phyloP scores from a whole-genome alignment of 2,888 invertebrate species.

The Sphecodes monilicornis region DNA sequence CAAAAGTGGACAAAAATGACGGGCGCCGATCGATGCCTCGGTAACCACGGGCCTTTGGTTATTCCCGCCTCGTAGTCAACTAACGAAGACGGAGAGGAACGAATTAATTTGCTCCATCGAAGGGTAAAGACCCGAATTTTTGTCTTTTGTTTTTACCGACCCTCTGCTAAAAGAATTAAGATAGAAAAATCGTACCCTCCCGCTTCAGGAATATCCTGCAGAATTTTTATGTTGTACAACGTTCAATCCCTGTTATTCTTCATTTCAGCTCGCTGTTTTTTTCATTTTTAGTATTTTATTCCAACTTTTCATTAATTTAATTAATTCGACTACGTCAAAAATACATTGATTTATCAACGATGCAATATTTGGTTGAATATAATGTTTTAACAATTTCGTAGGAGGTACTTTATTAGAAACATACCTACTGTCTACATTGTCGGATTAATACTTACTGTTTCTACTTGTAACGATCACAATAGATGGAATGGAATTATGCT shows the following conservation, averaged over 20 bases:
- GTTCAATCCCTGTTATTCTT: background rate
- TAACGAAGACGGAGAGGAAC: constrained; percentile 52
- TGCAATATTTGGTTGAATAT: background rate
- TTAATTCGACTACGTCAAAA: background rate
- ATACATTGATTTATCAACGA: background rate
- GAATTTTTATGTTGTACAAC: background rate
- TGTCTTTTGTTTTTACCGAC: constrained; percentile 5
- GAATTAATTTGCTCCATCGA: constrained; percentile 61
- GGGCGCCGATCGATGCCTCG: constrained; percentile 69
- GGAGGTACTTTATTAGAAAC: background rate
- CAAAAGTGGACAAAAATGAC: constrained; percentile 73
- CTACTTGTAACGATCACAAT: background rate
- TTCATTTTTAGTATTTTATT: background rate
- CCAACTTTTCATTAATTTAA: background rate
- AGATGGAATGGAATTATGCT: background rate
- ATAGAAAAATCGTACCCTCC: background rate
- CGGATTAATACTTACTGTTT: background rate
- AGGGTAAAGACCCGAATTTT: constrained; percentile 43
- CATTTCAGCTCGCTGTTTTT: background rate
- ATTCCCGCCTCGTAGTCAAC: constrained; percentile 59
- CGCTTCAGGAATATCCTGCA: background rate
- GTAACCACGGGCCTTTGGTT: constrained; percentile 67
- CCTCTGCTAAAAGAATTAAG: constrained; percentile 10
- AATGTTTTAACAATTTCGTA: background rate
- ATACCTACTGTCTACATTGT: background rate